Percentiles rank a stretch among this genome's conserved stretches.
phyloP scores from a whole-genome alignment of 2,113 vertebrate species.

The Otis tarda region DNA sequence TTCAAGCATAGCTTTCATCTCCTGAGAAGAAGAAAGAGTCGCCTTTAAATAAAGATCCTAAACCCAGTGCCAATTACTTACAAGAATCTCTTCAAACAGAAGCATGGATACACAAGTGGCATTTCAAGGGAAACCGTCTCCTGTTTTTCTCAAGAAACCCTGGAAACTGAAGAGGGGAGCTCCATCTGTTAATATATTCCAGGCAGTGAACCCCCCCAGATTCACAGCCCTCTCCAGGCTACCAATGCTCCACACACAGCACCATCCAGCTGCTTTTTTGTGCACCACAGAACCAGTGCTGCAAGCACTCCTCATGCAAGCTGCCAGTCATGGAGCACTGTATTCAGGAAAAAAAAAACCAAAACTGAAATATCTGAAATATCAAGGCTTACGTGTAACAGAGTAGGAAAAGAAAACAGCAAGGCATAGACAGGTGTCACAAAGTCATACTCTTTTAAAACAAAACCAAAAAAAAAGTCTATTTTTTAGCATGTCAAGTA shows the following conservation, averaged over 20 bases:
- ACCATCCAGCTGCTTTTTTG: background rate
- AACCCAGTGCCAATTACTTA: background rate
- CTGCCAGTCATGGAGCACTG: background rate
- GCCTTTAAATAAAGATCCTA: background rate
- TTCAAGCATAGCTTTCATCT: slow-evolving; percentile 37
- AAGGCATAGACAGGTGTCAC: background rate
- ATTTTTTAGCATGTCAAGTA: background rate
- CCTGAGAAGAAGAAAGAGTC: background rate
- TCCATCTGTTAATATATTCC: background rate
- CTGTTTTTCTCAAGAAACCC: background rate
- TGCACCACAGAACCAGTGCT: background rate
- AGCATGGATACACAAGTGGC: background rate
- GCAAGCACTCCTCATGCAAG: background rate
- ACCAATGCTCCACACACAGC: background rate
- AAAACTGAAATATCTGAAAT: background rate
- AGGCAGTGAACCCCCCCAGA: background rate
- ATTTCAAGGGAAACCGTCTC: background rate
- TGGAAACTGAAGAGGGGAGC: background rate
- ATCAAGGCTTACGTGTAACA: background rate
- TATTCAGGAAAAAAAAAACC: background rate
- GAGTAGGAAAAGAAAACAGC: background rate
- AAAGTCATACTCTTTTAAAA: background rate
- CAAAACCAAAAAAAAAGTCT: background rate
- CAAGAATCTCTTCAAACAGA: background rate
- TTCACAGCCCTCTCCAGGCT: background rate